These are phyloP conservation scores for Tapirus terrestris DNA, from an alignment of 2,113 vertebrate species.

Conservation along the genomic window DNA sequence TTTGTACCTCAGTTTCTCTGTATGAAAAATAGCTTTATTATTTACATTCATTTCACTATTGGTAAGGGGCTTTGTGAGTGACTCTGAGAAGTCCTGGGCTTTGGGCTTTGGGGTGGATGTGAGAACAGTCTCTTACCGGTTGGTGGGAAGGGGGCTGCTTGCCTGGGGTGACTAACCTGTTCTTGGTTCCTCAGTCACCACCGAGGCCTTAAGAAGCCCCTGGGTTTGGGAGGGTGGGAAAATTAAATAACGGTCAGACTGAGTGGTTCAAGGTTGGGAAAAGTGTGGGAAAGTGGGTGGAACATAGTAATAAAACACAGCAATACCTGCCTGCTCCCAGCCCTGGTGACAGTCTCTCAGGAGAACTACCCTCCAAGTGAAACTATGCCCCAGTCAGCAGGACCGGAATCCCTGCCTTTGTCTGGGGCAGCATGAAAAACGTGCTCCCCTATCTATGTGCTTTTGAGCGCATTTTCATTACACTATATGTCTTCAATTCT, in stretches of 20 bases:
- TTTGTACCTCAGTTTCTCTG: neutral
- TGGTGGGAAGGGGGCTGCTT: neutral
- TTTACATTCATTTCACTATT: neutral
- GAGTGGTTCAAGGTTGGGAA: fast-evolving
- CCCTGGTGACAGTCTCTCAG: neutral
- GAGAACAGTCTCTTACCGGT: neutral
- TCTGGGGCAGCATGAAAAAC: neutral
- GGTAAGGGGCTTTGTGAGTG: neutral
- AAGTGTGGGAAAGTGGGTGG: neutral
- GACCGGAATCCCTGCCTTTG: neutral
- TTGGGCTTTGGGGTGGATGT: neutral
- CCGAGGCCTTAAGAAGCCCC: neutral
- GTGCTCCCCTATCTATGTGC: neutral
- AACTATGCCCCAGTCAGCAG: neutral
- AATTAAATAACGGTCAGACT: neutral
- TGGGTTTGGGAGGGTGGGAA: neutral
- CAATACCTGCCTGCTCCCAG: neutral
- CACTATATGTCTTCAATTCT: neutral
- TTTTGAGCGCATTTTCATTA: neutral
- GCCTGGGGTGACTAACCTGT: neutral
- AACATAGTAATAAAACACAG: neutral
- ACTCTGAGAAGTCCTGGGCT: neutral
- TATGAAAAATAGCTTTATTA: neutral
- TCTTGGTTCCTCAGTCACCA: neutral
- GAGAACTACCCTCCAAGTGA: neutral